These are phyloP conservation scores for Corapipo altera DNA, from an alignment of 2,113 vertebrate genomes.

Conservation along the genomic window DNA sequence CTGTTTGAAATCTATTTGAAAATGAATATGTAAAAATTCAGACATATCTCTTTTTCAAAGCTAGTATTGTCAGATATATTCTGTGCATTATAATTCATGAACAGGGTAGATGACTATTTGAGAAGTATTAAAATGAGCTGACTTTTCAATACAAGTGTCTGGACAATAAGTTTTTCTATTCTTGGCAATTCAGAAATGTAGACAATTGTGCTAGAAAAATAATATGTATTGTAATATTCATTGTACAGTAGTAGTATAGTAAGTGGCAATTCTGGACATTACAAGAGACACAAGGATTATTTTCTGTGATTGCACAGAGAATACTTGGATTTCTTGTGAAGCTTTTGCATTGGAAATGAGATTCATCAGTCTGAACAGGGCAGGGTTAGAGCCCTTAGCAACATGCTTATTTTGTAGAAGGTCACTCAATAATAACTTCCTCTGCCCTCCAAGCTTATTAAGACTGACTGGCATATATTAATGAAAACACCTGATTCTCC, in stretches of 20 bases:
- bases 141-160: constrained; percentile 87
- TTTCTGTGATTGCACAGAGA: constrained; percentile 90
- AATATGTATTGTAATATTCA: constrained; percentile 88
- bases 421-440: constrained; percentile 91
- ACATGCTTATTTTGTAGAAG: constrained; percentile 89
- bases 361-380: constrained; percentile 80
- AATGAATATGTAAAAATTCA: constrained; percentile 85
- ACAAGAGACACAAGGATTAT: constrained; percentile 88
- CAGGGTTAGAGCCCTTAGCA: constrained; percentile 84
- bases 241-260: constrained; percentile 81
- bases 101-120: constrained; percentile 85
- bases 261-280: constrained; percentile 87
- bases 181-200: constrained; percentile 81
- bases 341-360: constrained; percentile 89
- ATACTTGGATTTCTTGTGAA: constrained; percentile 86
- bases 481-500: constrained; percentile 90
- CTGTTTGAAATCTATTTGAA: constrained; percentile 86
- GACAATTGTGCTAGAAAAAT: constrained; percentile 84
- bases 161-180: constrained; percentile 86
- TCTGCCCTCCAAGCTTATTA: constrained; percentile 88
- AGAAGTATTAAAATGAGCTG: constrained; percentile 89
- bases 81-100: constrained; percentile 88
- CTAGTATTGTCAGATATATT: constrained; percentile 81
- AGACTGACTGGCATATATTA: constrained; percentile 91
- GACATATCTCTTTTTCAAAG: constrained; percentile 82